Evolutionary conservation across 2,113 vertebrate genomes (phyloP).

Genomic region (Dicaeum eximium): DNA sequence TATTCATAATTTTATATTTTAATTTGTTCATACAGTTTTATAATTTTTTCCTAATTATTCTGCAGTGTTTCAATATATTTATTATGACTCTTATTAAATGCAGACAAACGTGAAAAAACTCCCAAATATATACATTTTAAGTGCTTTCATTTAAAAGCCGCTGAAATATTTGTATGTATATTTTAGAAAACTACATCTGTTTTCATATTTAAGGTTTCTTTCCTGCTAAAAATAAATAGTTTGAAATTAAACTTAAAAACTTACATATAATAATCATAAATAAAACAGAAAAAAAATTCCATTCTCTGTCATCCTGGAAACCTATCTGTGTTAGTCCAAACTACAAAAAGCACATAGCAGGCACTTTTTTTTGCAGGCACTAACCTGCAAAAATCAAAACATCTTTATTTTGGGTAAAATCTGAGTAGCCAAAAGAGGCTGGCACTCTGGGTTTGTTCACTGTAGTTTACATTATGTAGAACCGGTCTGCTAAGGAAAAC

Average conservation of each 20-base stretch:
- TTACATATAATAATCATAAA: background rate
- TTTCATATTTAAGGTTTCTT: background rate
- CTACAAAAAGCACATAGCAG: background rate
- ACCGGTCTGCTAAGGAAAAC: rapidly evolving
- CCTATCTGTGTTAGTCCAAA: background rate
- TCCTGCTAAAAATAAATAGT: background rate
- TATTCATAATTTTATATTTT: background rate
- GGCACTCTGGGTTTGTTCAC: background rate
- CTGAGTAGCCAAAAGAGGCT: background rate
- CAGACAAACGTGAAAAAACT: background rate
- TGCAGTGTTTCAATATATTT: background rate
- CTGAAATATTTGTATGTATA: background rate
- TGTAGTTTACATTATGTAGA: background rate
- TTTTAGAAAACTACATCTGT: background rate
- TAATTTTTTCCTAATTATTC: background rate
- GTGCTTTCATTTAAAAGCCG: background rate
- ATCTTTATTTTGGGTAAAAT: background rate
- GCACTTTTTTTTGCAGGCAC: background rate
- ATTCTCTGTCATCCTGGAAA: background rate
- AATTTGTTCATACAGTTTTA: background rate
- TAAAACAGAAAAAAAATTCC: background rate
- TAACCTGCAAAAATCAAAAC: background rate
- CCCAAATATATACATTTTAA: background rate
- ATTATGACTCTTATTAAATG: background rate
- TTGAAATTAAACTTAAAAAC: background rate